phyloP scores from a whole-genome alignment of 1,140 invertebrate species.

The Gryllus bimaculatus region DNA sequence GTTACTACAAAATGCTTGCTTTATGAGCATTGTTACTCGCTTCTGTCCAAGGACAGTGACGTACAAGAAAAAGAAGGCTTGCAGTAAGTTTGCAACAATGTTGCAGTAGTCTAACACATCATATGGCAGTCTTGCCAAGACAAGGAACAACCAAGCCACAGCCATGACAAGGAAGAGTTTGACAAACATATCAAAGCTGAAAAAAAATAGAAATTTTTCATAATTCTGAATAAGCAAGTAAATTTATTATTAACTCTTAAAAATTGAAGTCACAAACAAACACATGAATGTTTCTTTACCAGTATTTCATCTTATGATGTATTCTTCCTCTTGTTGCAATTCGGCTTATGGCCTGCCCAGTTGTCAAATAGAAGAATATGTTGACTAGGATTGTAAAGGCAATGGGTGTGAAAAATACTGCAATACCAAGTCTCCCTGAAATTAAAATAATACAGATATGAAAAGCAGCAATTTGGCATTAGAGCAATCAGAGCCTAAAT shows the following conservation, averaged over 20 bases:
- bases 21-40: constrained; percentile 62
- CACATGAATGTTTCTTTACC: constrained; percentile 36
- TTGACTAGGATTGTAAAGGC: constrained; percentile 66
- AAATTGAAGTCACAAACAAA: constrained; percentile 16
- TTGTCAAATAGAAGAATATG: constrained; percentile 67
- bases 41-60: constrained; percentile 64
- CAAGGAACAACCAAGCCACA: constrained; percentile 58
- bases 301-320: constrained; percentile 73
- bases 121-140: constrained; percentile 60
- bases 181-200: constrained; percentile 67
- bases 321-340: constrained; percentile 73
- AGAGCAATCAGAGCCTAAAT: no score
- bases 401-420: constrained; percentile 68
- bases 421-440: constrained; percentile 61
- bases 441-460: constrained; percentile 10
- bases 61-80: constrained; percentile 62
- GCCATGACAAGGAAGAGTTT: constrained; percentile 63
- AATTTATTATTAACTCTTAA: neutral
- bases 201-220: constrained; percentile 27
- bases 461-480: neutral
- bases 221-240: neutral
- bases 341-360: constrained; percentile 62
- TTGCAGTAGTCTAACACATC: constrained; percentile 60
- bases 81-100: constrained; percentile 59
- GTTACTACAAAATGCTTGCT: constrained; percentile 62